phyloP scores from a whole-genome alignment of 2,113 vertebrate species.

The Pelecanus crispus region DNA sequence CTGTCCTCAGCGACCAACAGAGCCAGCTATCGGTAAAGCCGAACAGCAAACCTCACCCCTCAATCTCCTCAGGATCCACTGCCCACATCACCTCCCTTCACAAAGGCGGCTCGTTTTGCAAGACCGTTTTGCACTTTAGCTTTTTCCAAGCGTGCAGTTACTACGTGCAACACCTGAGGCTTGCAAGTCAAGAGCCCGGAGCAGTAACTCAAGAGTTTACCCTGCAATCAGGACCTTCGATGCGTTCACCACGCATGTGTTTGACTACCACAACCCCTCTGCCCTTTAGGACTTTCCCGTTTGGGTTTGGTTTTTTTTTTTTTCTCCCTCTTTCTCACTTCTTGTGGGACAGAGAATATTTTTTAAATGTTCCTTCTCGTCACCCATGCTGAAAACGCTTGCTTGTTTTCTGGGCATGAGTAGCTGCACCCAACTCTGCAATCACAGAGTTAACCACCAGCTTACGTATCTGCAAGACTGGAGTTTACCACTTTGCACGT shows the following conservation, averaged over 20 bases:
- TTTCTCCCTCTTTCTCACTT: not conserved
- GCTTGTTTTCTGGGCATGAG: accelerated
- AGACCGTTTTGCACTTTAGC: too few species aligned
- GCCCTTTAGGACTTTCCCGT: not conserved
- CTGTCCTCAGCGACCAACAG: not conserved
- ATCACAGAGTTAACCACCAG: not conserved
- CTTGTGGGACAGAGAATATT: not conserved
- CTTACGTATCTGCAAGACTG: accelerated
- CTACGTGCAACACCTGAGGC: not conserved
- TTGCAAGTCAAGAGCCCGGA: not conserved
- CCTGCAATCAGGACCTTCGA: accelerated
- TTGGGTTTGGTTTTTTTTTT: too few species aligned
- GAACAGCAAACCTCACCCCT: not conserved
- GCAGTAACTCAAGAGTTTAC: not conserved
- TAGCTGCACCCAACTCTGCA: accelerated
- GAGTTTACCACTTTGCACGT: accelerated
- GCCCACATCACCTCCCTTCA: not conserved
- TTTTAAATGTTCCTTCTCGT: not conserved
- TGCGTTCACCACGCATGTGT: accelerated
- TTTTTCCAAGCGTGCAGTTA: accelerated
- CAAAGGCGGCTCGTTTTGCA: not conserved
- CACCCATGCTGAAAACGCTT: not conserved
- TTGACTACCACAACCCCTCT: not conserved
- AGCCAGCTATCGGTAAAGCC: not conserved
- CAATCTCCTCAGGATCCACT: accelerated